A percentile compares a stretch with the other conserved stretches of the same genome.
These are phyloP conservation scores for Centruroides vittatus DNA, from an alignment of 1,140 invertebrate species.

Conservation along the genomic window DNA sequence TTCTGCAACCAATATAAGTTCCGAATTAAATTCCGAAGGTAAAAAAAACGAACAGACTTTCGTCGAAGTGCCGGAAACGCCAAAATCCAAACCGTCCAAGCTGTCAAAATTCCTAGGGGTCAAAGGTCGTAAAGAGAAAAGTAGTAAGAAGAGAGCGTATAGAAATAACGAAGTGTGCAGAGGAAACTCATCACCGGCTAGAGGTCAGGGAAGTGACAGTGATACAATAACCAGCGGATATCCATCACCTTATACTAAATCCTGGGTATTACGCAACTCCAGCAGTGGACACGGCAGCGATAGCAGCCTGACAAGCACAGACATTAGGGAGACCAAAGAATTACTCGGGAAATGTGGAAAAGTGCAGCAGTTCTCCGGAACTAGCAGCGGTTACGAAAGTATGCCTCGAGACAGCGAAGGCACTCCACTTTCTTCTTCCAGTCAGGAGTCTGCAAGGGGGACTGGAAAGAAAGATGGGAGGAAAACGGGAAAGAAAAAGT, in stretches of 20 bases:
- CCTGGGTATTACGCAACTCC: constrained; percentile 22
- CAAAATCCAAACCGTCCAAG: background rate
- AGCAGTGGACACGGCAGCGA: constrained; percentile 33
- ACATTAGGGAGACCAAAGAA: constrained; percentile 1
- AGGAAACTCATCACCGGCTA: background rate
- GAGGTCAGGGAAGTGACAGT: background rate
- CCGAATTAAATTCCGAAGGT: background rate
- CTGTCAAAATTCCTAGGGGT: background rate
- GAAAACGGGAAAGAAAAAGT: constrained; percentile 8
- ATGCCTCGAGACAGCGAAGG: constrained; percentile 55
- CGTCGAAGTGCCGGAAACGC: no score
- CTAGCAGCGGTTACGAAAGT: constrained; percentile 60
- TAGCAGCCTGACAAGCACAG: constrained; percentile 19
- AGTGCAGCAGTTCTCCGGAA: constrained; percentile 42
- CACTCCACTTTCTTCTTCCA: constrained; percentile 38
- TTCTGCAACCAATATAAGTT: background rate
- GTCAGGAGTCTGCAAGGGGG: constrained; percentile 28
- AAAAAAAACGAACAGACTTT: no score
- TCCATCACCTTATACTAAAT: background rate
- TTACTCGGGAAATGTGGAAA: constrained; percentile 22
- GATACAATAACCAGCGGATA: background rate
- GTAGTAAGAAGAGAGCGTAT: background rate
- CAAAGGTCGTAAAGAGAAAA: background rate
- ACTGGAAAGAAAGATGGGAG: constrained; percentile 21
- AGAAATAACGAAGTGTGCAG: background rate